phyloP scores from a whole-genome alignment of 1,140 invertebrate species.

The Psilanteris sp. region DNA sequence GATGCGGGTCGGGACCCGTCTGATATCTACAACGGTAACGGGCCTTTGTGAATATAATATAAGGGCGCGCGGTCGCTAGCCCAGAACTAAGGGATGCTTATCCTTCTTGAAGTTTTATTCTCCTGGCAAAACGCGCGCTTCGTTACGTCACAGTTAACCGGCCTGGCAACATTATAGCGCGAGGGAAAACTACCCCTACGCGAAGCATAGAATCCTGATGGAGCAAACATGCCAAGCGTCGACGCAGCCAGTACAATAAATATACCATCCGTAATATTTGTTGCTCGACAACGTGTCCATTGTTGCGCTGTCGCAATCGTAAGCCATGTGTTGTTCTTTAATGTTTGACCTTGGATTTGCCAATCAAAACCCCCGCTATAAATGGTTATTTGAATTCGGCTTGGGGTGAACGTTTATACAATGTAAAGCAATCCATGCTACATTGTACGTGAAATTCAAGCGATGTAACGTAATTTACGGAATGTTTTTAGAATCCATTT shows the following conservation, averaged over 20 bases:
- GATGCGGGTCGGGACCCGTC: too few relatives aligned
- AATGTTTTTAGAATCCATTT: too few relatives aligned
- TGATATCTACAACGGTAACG: too few relatives aligned
- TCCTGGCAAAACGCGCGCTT: slow-evolving; percentile 64
- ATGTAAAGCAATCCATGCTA: too few relatives aligned
- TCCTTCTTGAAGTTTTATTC: slow-evolving; percentile 55
- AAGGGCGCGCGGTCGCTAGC: slow-evolving; percentile 42
- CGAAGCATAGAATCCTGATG: slow-evolving; percentile 49
- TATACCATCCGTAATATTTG: too few relatives aligned
- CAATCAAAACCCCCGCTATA: too few relatives aligned
- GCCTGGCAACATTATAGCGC: slow-evolving; percentile 53
- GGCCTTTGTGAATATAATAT: slow-evolving; percentile 31
- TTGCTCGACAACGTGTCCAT: slow-evolving; percentile 41
- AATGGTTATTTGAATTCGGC: too few relatives aligned
- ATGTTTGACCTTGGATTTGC: too few relatives aligned
- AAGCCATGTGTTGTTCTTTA: too few relatives aligned
- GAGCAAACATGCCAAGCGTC: slow-evolving; percentile 62
- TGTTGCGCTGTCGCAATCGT: not conserved
- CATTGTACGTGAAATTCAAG: too few relatives aligned
- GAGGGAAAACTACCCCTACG: slow-evolving; percentile 38
- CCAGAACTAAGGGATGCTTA: slow-evolving; percentile 20
- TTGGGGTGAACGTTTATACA: too few relatives aligned
- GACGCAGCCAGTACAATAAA: slow-evolving; percentile 58
- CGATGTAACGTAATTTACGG: too few relatives aligned
- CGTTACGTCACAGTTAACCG: slow-evolving; percentile 63